Evolutionary conservation across 2,888 invertebrate species (phyloP).

Genomic region (Dinocampus coccinellae): DNA sequence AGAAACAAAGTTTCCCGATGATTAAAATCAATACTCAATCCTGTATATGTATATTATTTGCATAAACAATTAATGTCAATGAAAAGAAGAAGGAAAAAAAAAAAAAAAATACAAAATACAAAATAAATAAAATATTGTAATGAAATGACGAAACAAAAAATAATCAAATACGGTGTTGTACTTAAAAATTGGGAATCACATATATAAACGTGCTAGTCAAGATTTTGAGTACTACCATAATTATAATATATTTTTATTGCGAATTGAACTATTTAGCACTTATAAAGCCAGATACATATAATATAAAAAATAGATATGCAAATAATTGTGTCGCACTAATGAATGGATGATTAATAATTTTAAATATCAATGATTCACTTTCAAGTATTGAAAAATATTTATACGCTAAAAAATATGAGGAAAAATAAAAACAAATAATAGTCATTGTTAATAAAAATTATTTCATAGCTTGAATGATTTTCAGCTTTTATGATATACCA

Average conservation of each 20-base stretch:
- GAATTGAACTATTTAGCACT: constrained; percentile 45
- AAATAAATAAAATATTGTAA: too few relatives aligned
- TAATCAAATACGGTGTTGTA: constrained; percentile 32
- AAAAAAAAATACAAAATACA: too few relatives aligned
- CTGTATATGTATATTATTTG: constrained; percentile 18
- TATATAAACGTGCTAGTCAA: constrained; percentile 61
- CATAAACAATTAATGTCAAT: constrained; percentile 25
- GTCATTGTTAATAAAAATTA: not conserved
- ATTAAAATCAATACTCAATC: too few relatives aligned
- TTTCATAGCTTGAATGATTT: constrained; percentile 19
- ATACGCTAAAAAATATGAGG: not conserved
- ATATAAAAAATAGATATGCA: constrained; percentile 21
- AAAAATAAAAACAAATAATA: not conserved
- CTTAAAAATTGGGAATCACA: constrained; percentile 52
- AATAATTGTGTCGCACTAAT: not conserved
- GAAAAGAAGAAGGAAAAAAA: not conserved
- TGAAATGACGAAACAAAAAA: constrained; percentile 20
- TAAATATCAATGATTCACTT: not conserved
- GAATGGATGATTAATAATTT: constrained; percentile 1
- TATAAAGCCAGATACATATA: constrained; percentile 43
- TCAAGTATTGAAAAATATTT: not conserved
- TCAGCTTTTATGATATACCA: not conserved
- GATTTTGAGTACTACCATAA: constrained; percentile 62
- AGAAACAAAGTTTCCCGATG: not conserved
- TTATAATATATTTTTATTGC: constrained; percentile 63